These are phyloP conservation scores for Diuraphis noxia DNA, from an alignment of 1,140 invertebrate species.

Conservation along the genomic window DNA sequence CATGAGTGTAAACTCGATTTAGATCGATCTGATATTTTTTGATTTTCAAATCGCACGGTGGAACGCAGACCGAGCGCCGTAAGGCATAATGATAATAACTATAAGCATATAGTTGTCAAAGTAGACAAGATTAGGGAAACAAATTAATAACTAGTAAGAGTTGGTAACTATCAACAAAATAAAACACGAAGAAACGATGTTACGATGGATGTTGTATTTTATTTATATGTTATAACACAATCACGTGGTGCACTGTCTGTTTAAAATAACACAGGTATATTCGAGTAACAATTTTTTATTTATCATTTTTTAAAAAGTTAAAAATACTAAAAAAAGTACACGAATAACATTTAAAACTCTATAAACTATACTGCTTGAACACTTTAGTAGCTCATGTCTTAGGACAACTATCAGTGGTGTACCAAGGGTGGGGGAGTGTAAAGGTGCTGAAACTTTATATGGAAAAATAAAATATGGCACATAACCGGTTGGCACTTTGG, in stretches of 20 bases:
- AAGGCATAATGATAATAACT: background rate
- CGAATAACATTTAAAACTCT: background rate
- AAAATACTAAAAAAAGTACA: background rate
- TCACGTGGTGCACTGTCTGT: background rate
- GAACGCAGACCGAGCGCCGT: too few species aligned
- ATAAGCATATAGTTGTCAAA: background rate
- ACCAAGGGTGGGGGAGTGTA: too few species aligned
- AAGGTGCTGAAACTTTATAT: too few species aligned
- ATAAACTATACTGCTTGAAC: background rate
- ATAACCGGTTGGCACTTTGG: too few species aligned
- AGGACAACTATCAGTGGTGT: too few species aligned
- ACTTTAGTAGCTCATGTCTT: background rate
- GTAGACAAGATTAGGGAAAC: background rate
- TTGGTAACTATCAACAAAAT: background rate
- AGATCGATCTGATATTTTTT: background rate
- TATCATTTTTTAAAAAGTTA: background rate
- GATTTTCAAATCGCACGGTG: background rate
- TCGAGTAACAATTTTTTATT: background rate
- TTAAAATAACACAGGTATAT: background rate
- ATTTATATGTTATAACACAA: background rate
- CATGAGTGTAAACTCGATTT: background rate
- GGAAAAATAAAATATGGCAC: too few species aligned
- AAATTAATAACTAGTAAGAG: too few species aligned
- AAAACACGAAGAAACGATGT: background rate
- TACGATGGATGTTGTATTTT: background rate